Percentiles rank a stretch among this genome's conserved stretches.
phyloP scores from a whole-genome alignment of 2,888 invertebrate genomes.

The Xestia c-nigrum region DNA sequence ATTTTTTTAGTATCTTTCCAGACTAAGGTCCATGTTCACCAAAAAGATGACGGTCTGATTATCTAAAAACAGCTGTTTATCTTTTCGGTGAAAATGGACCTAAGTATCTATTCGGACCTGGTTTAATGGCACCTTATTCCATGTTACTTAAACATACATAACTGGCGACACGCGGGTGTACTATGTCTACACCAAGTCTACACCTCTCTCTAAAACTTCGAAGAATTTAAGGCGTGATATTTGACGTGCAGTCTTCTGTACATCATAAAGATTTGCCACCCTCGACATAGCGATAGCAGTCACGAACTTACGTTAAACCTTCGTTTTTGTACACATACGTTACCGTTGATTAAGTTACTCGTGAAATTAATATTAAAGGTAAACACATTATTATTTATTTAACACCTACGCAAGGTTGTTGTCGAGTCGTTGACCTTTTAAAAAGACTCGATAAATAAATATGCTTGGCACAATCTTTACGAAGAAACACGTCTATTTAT shows the following conservation, averaged over 20 bases:
- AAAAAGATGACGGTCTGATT: no score
- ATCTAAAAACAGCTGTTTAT: no score
- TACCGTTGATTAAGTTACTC: slow-evolving; percentile 40
- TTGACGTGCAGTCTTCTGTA: background rate
- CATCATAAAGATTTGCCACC: slow-evolving; percentile 39
- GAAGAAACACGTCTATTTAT: background rate
- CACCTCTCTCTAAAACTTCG: background rate
- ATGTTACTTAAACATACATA: background rate
- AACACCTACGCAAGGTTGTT: slow-evolving; percentile 29
- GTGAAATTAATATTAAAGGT: slow-evolving; percentile 19
- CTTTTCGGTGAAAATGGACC: no score
- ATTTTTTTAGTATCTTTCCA: no score
- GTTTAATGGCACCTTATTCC: background rate
- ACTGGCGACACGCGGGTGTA: background rate
- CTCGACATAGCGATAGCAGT: slow-evolving; percentile 10
- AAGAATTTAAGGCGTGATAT: background rate
- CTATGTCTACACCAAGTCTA: background rate
- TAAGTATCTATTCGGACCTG: background rate
- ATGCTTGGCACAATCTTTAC: background rate
- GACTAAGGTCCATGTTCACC: no score
- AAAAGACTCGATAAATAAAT: background rate
- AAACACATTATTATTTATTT: slow-evolving; percentile 23
- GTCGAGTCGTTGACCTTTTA: slow-evolving; percentile 29
- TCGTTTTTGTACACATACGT: slow-evolving; percentile 20
- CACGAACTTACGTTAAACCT: slow-evolving; percentile 19